Conservation (phyloP, 2,113 vertebrate genomes). For the Pterophyllum scalare region DNA sequence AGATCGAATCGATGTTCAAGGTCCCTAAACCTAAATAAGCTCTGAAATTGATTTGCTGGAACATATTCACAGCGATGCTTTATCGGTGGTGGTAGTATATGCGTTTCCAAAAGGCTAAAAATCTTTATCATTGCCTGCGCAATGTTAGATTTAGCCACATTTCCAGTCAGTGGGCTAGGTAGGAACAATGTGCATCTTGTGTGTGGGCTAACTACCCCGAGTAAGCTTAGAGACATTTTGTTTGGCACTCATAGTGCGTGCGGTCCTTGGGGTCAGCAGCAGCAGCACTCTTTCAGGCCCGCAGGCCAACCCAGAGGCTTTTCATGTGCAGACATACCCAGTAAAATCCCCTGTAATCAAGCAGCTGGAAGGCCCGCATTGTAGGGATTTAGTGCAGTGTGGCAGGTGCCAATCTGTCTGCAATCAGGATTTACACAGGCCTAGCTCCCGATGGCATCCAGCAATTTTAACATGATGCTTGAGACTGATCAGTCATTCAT, state of each 20-base stretch:
- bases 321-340: constrained; percentile 42
- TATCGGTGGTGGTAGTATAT: constrained; percentile 22
- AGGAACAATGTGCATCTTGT: background rate
- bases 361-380: constrained; percentile 65
- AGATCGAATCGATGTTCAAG: constrained; percentile 62
- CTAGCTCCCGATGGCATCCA: constrained; percentile 7
- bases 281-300: constrained; percentile 27
- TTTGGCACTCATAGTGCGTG: constrained; percentile 27
- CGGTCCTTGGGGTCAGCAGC: constrained; percentile 57
- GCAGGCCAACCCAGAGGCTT: constrained; percentile 35
- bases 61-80: constrained; percentile 55
- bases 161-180: constrained; percentile 8
- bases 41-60: constrained; percentile 43
- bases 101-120: background rate
- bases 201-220: constrained; percentile 1
- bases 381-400: constrained; percentile 63
- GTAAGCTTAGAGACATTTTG: constrained; percentile 21
- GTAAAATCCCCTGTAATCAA: constrained; percentile 71
- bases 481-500: constrained; percentile 39
- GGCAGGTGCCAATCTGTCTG: constrained; percentile 68
- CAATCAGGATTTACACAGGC: constrained; percentile 62
- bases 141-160: constrained; percentile 4
- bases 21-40: constrained; percentile 67
- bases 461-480: constrained; percentile 19
- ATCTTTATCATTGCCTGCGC: background rate